Evolutionary conservation across 2,888 invertebrate genomes (phyloP).

Genomic region (Nomada fucata): DNA sequence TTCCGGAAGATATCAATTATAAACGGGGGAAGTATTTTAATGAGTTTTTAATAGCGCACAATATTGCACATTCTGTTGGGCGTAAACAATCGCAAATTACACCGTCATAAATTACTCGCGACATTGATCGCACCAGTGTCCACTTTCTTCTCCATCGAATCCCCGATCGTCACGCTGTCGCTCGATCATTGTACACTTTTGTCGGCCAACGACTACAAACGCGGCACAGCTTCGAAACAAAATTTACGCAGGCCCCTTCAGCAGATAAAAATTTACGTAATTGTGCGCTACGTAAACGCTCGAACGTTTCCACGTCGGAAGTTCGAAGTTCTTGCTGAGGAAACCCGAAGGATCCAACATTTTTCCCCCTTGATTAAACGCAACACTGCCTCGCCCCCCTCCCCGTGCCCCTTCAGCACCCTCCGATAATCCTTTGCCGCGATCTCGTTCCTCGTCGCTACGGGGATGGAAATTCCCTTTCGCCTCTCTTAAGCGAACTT

Average conservation of each 20-base stretch:
- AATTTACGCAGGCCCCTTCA: too few relatives aligned
- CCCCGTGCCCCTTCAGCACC: neutral
- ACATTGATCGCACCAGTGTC: too few relatives aligned
- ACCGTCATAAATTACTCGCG: too few relatives aligned
- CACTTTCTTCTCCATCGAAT: too few relatives aligned
- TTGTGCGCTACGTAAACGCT: too few relatives aligned
- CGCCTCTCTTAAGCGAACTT: conserved; percentile 47
- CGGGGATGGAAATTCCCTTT: conserved; percentile 50
- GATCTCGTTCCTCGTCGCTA: conserved; percentile 9
- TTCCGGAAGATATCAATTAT: neutral
- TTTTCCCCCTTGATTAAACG: conserved; percentile 36
- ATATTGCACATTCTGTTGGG: too few relatives aligned
- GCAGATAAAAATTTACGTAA: too few relatives aligned
- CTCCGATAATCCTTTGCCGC: conserved; percentile 31
- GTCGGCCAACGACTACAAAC: too few relatives aligned
- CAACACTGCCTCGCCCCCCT: conserved; percentile 24
- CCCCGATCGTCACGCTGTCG: too few relatives aligned
- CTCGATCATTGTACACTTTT: too few relatives aligned
- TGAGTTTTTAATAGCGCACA: neutral
- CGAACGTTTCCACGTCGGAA: neutral
- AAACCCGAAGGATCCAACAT: neutral
- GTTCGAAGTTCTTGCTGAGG: neutral
- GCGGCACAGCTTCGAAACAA: too few relatives aligned
- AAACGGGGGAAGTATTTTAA: neutral
- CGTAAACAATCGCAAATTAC: too few relatives aligned